Evolutionary conservation across 2,888 invertebrate species (phyloP).

Genomic region (Cosmia pyralina): DNA sequence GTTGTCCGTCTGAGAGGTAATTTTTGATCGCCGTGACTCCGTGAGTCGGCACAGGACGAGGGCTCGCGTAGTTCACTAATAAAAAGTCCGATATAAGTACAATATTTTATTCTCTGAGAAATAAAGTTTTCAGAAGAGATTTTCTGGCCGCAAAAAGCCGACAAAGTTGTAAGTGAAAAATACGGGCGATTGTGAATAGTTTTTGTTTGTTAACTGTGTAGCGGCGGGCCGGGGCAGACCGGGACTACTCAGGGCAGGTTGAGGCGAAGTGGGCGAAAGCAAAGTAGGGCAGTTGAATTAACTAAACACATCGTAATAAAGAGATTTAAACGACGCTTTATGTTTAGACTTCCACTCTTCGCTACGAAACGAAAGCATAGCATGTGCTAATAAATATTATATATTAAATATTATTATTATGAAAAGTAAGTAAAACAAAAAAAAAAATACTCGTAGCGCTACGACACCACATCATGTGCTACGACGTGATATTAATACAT

Average conservation of each 20-base stretch:
- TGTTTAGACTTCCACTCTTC: neutral
- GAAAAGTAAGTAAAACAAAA: too few relatives aligned
- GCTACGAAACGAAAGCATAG: too few relatives aligned
- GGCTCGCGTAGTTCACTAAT: neutral
- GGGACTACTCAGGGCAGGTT: neutral
- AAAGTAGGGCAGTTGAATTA: neutral
- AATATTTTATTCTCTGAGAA: constrained; percentile 46
- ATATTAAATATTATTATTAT: too few relatives aligned
- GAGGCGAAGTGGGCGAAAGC: neutral
- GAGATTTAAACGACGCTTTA: neutral
- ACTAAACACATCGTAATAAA: neutral
- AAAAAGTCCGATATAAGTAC: constrained; percentile 18
- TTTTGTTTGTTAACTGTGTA: constrained; percentile 29
- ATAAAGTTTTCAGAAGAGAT: constrained; percentile 43
- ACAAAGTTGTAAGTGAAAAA: constrained; percentile 25
- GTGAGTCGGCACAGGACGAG: neutral
- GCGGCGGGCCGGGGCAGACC: neutral
- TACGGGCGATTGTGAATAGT: constrained; percentile 24
- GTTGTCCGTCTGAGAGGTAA: constrained; percentile 54
- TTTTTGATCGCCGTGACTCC: constrained; percentile 35
- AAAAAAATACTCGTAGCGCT: too few relatives aligned
- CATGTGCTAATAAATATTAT: too few relatives aligned
- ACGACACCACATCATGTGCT: too few relatives aligned
- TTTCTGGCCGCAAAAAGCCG: constrained; percentile 9
- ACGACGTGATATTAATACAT: too few relatives aligned